phyloP scores from a whole-genome alignment of 2,888 invertebrate genomes.

The Mesopsocus fuscifrons region DNA sequence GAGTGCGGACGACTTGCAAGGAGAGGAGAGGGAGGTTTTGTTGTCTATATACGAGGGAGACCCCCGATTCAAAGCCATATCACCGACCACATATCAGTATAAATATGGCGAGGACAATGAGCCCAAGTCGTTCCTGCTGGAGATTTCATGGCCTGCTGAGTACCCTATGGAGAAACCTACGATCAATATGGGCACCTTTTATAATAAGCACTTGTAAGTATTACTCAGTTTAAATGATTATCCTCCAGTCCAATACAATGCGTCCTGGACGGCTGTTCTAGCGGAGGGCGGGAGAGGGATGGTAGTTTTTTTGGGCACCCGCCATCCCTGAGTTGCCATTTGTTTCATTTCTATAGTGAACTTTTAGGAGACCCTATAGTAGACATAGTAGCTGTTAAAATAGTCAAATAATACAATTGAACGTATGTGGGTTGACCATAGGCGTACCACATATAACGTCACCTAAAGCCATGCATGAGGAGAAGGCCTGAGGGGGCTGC shows the following conservation, averaged over 20 bases:
- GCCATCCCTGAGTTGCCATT: too few species aligned
- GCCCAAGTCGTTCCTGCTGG: conserved; percentile 63
- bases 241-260: conserved; percentile 16
- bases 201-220: conserved; percentile 81
- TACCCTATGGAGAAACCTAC: conserved; percentile 71
- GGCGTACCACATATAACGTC: too few species aligned
- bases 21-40: conserved; percentile 79
- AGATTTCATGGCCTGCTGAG: conserved; percentile 67
- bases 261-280: too few species aligned
- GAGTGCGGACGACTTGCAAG: conserved; percentile 47
- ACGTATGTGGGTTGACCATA: too few species aligned
- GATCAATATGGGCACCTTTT: conserved; percentile 78
- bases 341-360: too few species aligned
- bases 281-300: background rate
- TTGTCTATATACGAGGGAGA: conserved; percentile 91
- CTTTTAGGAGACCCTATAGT: too few species aligned
- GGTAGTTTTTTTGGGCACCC: background rate
- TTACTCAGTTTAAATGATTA: conserved; percentile 6
- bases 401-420: too few species aligned
- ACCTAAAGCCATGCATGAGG: too few species aligned
- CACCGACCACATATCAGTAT: conserved; percentile 67
- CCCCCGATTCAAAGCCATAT: conserved; percentile 60
- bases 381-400: too few species aligned
- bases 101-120: conserved; percentile 72
- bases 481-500: too few species aligned